Evolutionary conservation across 2,797 vertebrate species (phyloP), one percentile per base, ranked within the genome.

Genomic region (Alca torda): DNA sequence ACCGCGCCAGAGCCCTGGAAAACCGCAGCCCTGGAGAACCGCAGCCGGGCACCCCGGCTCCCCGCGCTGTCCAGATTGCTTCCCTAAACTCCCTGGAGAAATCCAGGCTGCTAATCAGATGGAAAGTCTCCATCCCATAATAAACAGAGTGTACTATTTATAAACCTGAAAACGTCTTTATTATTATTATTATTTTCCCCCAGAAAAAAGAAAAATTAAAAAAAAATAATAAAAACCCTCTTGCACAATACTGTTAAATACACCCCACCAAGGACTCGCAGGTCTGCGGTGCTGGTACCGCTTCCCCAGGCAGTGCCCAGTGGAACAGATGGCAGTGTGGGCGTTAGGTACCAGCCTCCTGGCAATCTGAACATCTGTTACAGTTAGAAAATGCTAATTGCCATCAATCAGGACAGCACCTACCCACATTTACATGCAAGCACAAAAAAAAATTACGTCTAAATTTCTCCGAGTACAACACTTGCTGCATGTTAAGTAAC

Each of bases 371-470:
- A 99, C 99, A 99, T 98, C 99, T 99, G 98, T 99, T 99, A 99
- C 98, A 97, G 98, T 99, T 99, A 99, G 98, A 98, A 98, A 98
- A 99, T 99, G 98, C 98, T 99, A 99, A 99, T 99, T 99, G 98
- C 98, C 98, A 98, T 99, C 98, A 98, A 98, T 99, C 99, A 99
- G 98, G 98, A 98, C 98, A 98, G 98, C 98, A 99, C 98, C 98
- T 98, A 98, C 97, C 98, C 98, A 98, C 98, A 99, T 98, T 98
- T 98, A 98, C 98, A 98, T 98, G 98, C 98, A 94, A 97, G 97
- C 90, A 93, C 96, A 91, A 96, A 94, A 95, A 39, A 39, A 96
- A 97, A 97, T 98, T 96, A 98, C 96, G 96, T 98, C 98, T 98
- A 98, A 98, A 98, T 99, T 97, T 98, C 98, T 97, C 95, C 45